These are phyloP conservation scores for Girardinichthys multiradiatus DNA, from an alignment of 2,113 vertebrate species.

Conservation along the genomic window DNA sequence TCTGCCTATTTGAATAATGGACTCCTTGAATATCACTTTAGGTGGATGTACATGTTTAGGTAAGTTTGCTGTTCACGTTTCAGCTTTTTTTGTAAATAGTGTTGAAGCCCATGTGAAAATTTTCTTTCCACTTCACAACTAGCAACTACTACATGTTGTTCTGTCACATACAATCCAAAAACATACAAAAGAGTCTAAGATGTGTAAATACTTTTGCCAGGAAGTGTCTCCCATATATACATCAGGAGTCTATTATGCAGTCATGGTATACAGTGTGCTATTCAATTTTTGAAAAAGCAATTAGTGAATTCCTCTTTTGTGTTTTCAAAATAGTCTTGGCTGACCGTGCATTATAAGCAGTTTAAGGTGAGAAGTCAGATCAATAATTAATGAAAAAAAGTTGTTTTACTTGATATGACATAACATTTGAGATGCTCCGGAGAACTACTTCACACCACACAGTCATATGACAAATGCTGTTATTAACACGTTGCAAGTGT, in stretches of 20 bases:
- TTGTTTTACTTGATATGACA: conserved; percentile 5
- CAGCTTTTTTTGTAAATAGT: no score
- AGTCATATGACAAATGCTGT: conserved; percentile 52
- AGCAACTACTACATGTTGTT: no score
- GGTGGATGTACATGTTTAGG: no score
- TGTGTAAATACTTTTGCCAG: no score
- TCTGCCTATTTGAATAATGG: no score
- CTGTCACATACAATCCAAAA: no score
- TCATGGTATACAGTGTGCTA: conserved; percentile 33
- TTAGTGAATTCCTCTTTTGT: conserved; percentile 46
- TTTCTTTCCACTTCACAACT: no score
- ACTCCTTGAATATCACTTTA: no score
- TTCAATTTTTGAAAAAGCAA: conserved; percentile 46
- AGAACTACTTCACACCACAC: conserved; percentile 27
- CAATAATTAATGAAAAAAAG: conserved; percentile 24
- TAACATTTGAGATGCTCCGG: conserved; percentile 9
- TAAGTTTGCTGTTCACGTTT: no score
- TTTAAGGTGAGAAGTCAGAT: conserved; percentile 53
- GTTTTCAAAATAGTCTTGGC: conserved; percentile 36
- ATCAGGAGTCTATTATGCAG: conserved; percentile 42
- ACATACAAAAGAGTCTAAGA: no score
- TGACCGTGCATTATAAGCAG: conserved; percentile 28
- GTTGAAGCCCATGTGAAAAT: no score
- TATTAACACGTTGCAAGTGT: conserved; percentile 39
- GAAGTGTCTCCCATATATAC: conserved; percentile 4